Evolutionary conservation across 2,113 vertebrate genomes (phyloP).

Genomic region (Garra rufa): DNA sequence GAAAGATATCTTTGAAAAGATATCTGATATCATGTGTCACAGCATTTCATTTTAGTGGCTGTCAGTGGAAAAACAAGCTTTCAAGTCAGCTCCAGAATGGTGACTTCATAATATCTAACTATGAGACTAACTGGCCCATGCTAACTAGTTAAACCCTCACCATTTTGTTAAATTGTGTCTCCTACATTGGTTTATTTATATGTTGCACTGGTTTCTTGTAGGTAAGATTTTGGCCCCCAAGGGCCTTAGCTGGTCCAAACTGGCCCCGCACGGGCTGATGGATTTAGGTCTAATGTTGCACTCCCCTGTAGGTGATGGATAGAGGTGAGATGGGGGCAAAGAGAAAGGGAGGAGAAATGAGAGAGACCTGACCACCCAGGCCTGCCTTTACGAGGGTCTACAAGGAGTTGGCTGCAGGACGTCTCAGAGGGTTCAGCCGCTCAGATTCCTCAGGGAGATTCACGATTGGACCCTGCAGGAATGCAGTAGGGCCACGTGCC

Average conservation of each 20-base stretch:
- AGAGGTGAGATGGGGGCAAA: slow-evolving; percentile 64
- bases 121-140: not conserved
- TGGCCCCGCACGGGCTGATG: slow-evolving; percentile 52
- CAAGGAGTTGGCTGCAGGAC: slow-evolving; percentile 71
- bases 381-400: slow-evolving; percentile 71
- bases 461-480: slow-evolving; percentile 73
- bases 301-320: slow-evolving; percentile 75
- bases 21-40: not conserved
- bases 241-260: slow-evolving; percentile 2
- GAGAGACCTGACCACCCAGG: slow-evolving; percentile 72
- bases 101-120: not conserved
- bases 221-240: not conserved
- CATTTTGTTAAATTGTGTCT: not conserved
- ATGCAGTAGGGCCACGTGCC: slow-evolving; percentile 71
- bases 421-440: slow-evolving; percentile 61
- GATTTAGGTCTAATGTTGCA: slow-evolving; percentile 66
- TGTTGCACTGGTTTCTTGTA: not conserved
- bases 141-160: not conserved
- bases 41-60: not conserved
- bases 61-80: not conserved
- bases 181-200: not conserved
- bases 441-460: slow-evolving; percentile 76
- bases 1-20: too few relatives aligned
- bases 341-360: slow-evolving; percentile 25
- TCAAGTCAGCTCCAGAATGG: not conserved